Percentiles rank a stretch among this genome's conserved stretches.
Evolutionary conservation across 2,888 invertebrate species (phyloP).

Genomic region (Mythimna pallens): DNA sequence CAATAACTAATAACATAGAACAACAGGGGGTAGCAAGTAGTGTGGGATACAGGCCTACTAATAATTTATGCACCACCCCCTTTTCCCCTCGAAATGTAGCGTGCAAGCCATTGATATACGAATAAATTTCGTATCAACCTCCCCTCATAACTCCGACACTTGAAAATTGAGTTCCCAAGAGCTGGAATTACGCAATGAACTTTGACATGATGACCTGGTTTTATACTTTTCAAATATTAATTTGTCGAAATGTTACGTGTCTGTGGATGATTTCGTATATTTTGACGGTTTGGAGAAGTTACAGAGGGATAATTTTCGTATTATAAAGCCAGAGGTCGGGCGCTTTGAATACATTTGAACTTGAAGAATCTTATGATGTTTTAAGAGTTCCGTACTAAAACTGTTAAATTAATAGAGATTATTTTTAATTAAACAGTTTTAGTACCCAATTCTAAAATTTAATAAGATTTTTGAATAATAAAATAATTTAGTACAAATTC

Average conservation of each 20-base stretch:
- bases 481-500: too few relatives aligned
- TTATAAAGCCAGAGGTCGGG: not conserved
- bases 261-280: slow-evolving; percentile 8
- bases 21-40: not conserved
- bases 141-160: slow-evolving; percentile 48
- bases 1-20: slow-evolving; percentile 35
- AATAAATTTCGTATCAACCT: slow-evolving; percentile 46
- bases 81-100: slow-evolving; percentile 12
- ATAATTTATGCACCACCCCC: slow-evolving; percentile 28
- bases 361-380: too few relatives aligned
- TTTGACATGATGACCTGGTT: slow-evolving; percentile 59
- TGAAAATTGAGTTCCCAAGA: slow-evolving; percentile 59
- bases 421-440: too few relatives aligned
- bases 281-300: slow-evolving; percentile 9
- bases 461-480: too few relatives aligned
- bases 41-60: slow-evolving; percentile 2
- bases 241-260: slow-evolving; percentile 32
- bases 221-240: slow-evolving; percentile 49
- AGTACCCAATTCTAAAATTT: too few relatives aligned
- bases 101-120: slow-evolving; percentile 43
- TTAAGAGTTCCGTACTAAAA: too few relatives aligned
- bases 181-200: slow-evolving; percentile 48
- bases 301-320: not conserved
- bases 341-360: too few relatives aligned
- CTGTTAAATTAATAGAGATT: too few relatives aligned